Base-by-base conservation (phyloP, 1,140 invertebrate species). In the Saccostrea glomerata region DNA sequence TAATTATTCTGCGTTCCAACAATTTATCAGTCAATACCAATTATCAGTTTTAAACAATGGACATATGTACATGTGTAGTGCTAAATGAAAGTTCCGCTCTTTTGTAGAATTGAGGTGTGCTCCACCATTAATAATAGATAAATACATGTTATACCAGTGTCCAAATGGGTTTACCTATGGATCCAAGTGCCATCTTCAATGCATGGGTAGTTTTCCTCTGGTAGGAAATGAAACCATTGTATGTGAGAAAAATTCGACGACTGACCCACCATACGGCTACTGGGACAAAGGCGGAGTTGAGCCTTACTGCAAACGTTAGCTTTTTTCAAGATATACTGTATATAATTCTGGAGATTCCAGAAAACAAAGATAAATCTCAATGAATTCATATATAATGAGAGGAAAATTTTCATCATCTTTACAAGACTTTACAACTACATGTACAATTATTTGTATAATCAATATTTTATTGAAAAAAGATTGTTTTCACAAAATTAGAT, bases 181-280 rank as follows among this genome's bases (percentile, higher is more conserved):
- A n/a, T 63, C 88, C 9, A 77, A 63, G 15, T 88, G 88, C 77
- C 23, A 23, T 30, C 6, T 88, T 12, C 12, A 9, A 11, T 88
- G 88, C 60, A 25, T 5, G 15, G 88, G 88, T 9, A 88, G 84
- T 54, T 88, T 85, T 56, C 88, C 88, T 54, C 56, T 88, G 7
- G 40, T 86, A 30, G 88, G 88, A 82, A 88, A 88, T 83, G 73
- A 66, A 54, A 82, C 82, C 11, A 88, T 88, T 40, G 82, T 30
- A 17, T 88, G 88, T 86, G 85, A 86, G 55, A 86, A 63, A 63
- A 86, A 88, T 55, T 36, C 25, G 2, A 55, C 36, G 4, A 23
- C 36, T 20, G 54, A 11, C 17, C 25, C 12, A 15, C 25, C 82
- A 11, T 12, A 23, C 9, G 82, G 82, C 1, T 83, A 47, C n/a